Base-by-base conservation (phyloP, 2,888 invertebrate species). In the Idaea biselata region DNA sequence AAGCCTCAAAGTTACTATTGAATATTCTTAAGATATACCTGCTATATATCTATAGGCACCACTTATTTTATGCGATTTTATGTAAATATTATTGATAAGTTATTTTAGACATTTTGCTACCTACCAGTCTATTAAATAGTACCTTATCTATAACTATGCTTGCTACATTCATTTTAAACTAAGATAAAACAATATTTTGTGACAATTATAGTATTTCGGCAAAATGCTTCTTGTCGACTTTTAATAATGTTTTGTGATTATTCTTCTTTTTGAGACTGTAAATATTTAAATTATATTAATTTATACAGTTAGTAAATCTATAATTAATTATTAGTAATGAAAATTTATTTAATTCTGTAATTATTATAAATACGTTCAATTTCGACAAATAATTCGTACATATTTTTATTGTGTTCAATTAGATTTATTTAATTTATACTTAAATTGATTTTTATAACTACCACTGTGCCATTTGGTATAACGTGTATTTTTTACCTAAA, bases 1-100 rank as follows among this genome's bases (percentile, higher is more conserved):
- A 78, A 75, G 77, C 77, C 70, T 77, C 65, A 79, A 73, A 79
- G 81, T 80, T 80, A 82, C 80, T 82, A 82, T 71, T 73, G 65
- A 75, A 67, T 73, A 76, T 73, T 72, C 69, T 58, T 60, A 6
- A 68, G 68, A 64, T 62, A 71, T 63, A 53, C 59, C 53, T 59
- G 53, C 60, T 60, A 18, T 18, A 44, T 44, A 56, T 18, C 56
- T 56, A 18, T 56, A 56, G 18, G 18, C 56, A 18, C 17, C 18
- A 16, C 18, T 57, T 58, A 53, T 55, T 33, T 33, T 17, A 16
- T 17, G 32, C 44, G 17, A 58, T 58, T 58, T 18, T 61, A 59
- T 33, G 17, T 56, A 54, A 58, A 58, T 54, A 44, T 44, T 44
- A 44, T 44, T 14, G 11, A 44, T 44, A 44, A 44, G 44, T 44